phyloP scores from a whole-genome alignment of 1,140 invertebrate genomes.

The Kradibia gibbosae region DNA sequence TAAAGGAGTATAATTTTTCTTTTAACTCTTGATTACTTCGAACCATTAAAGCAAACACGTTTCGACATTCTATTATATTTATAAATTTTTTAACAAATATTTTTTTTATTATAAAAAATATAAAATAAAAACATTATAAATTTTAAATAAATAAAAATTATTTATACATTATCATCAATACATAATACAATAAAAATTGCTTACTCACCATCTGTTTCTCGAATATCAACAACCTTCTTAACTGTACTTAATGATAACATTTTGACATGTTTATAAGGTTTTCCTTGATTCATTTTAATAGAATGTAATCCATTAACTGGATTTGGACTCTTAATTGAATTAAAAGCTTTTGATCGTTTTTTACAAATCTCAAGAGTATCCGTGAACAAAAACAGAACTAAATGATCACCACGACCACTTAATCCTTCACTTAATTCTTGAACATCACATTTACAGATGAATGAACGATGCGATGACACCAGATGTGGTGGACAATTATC shows the following conservation, averaged over 20 bases:
- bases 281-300: constrained; percentile 77
- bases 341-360: constrained; percentile 84
- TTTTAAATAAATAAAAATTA: not conserved
- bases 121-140: constrained; percentile 45
- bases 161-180: not conserved
- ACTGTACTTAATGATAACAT: constrained; percentile 90
- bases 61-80: constrained; percentile 82
- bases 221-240: constrained; percentile 91
- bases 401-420: constrained; percentile 87
- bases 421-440: constrained; percentile 90
- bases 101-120: not conserved
- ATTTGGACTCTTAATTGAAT: constrained; percentile 80
- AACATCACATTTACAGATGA: constrained; percentile 90
- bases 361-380: constrained; percentile 95
- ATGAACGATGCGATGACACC: constrained; percentile 92
- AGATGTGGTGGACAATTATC: constrained; percentile 96
- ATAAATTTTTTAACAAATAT: not conserved
- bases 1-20: constrained; percentile 91
- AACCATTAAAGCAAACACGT: constrained; percentile 90
- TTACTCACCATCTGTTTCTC: constrained; percentile 82
- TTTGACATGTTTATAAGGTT: constrained; percentile 92
- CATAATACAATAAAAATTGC: not conserved
- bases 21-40: constrained; percentile 87
- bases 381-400: constrained; percentile 93
- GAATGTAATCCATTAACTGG: constrained; percentile 75